Percentiles rank a stretch among this genome's conserved stretches.
These are phyloP conservation scores for Oscheius myriophilus DNA, from an alignment of 2,888 invertebrate species.

Conservation along the genomic window DNA sequence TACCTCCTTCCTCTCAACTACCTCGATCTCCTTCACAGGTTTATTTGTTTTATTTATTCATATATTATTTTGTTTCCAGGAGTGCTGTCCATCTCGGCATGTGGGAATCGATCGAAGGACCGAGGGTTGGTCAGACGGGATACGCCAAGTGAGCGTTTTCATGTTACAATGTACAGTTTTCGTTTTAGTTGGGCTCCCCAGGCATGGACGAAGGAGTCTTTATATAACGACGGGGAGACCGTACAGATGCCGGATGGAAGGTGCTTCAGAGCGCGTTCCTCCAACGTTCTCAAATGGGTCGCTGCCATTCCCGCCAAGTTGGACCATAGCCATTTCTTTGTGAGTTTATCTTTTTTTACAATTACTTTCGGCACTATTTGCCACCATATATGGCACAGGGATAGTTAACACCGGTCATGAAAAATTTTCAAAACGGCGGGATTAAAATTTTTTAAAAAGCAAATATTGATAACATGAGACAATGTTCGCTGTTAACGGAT, in stretches of 20 bases:
- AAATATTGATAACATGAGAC: too few species aligned
- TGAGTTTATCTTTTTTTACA: slow-evolving; percentile 76
- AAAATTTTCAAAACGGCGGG: too few species aligned
- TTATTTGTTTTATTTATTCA: not conserved
- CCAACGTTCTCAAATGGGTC: slow-evolving; percentile 75
- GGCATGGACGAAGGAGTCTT: slow-evolving; percentile 37
- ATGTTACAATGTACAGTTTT: not conserved
- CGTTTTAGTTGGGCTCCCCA: slow-evolving; percentile 41
- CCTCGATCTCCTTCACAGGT: slow-evolving; percentile 84
- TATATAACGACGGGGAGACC: slow-evolving; percentile 45
- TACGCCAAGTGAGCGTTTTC: slow-evolving; percentile 18
- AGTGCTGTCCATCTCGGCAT: slow-evolving; percentile 83
- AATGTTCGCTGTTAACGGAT: too few species aligned
- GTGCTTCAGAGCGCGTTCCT: slow-evolving; percentile 43
- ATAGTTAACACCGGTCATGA: too few species aligned
- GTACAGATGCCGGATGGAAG: slow-evolving; percentile 50
- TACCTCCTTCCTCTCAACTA: slow-evolving; percentile 80
- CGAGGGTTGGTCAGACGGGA: slow-evolving; percentile 44
- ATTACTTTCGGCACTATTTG: not conserved
- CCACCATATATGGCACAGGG: not conserved
- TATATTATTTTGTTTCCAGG: slow-evolving; percentile 22
- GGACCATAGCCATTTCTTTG: slow-evolving; percentile 86
- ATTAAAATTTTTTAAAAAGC: too few species aligned
- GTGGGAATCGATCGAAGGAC: slow-evolving; percentile 76
- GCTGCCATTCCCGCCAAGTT: slow-evolving; percentile 87